These are phyloP conservation scores for Leptosomus discolor DNA, from an alignment of 2,113 vertebrate genomes.

Conservation along the genomic window DNA sequence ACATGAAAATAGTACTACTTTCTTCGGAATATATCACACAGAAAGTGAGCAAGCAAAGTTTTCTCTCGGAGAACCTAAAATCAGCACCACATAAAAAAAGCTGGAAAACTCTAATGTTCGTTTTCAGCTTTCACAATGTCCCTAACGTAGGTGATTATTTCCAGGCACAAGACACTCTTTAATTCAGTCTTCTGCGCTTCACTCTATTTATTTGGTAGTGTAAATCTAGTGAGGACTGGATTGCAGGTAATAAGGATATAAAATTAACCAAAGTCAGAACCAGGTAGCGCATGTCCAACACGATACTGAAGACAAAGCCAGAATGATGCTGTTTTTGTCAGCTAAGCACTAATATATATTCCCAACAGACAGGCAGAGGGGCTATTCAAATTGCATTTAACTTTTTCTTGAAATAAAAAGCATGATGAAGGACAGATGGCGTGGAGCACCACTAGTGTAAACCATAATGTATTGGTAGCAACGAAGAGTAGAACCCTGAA, in stretches of 20 bases:
- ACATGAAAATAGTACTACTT: neutral
- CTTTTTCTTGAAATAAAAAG: neutral
- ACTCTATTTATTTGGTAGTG: neutral
- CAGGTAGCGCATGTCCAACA: neutral
- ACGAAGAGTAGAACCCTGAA: neutral
- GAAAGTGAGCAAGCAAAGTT: neutral
- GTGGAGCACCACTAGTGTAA: neutral
- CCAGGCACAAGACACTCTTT: neutral
- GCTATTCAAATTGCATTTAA: neutral
- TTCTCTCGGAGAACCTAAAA: neutral
- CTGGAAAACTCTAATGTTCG: neutral
- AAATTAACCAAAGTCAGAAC: neutral
- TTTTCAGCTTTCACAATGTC: slow-evolving; percentile 22
- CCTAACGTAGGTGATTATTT: neutral
- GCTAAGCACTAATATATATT: neutral
- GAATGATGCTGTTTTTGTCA: neutral
- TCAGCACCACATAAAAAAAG: neutral
- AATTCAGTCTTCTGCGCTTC: neutral
- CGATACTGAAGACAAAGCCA: neutral
- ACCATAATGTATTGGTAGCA: neutral
- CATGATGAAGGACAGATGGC: neutral
- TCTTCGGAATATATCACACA: neutral
- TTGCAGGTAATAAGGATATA: neutral
- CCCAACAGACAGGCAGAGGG: neutral
- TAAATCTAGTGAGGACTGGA: neutral